Percentiles rank a stretch among this genome's conserved stretches.
Conservation (phyloP, 1,140 invertebrate genomes). For the Drosophila arizonae region DNA sequence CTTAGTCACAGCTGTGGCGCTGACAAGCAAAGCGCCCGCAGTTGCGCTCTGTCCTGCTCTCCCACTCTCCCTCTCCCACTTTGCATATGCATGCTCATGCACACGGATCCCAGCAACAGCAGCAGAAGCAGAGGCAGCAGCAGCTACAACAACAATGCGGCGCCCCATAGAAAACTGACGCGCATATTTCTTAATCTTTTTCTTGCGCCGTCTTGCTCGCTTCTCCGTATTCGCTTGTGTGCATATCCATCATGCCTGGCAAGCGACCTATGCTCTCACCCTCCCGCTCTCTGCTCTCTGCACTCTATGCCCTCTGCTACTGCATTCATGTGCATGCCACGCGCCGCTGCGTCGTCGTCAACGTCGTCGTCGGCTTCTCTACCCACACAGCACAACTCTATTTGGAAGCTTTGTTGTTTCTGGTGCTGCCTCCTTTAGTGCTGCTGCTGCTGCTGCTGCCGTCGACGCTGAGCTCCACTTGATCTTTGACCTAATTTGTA, state of each 20-base stretch:
- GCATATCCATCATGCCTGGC: conserved; percentile 74
- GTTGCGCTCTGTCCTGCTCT: conserved; percentile 8
- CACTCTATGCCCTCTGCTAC: conserved; percentile 32
- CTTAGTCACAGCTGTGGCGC: conserved; percentile 79
- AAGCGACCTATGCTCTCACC: conserved; percentile 63
- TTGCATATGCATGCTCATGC: conserved; percentile 69
- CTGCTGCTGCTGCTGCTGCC: conserved; percentile 25
- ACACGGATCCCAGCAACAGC: conserved; percentile 40
- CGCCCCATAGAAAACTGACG: conserved; percentile 53
- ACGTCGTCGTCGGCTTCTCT: conserved; percentile 40
- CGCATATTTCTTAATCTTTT: conserved; percentile 78
- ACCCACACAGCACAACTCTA: conserved; percentile 62
- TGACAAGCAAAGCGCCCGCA: conserved; percentile 55
- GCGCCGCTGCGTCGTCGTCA: conserved; percentile 66
- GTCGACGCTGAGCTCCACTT: conserved; percentile 72
- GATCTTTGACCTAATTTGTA: conserved; percentile 82
- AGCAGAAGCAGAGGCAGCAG: conserved; percentile 7
- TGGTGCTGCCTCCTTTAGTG: not conserved
- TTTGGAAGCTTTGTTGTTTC: conserved; percentile 59
- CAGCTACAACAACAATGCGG: conserved; percentile 46
- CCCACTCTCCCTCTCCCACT: conserved; percentile 9
- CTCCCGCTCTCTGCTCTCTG: conserved; percentile 10
- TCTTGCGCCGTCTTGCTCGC: conserved; percentile 46
- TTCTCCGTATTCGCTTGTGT: conserved; percentile 29
- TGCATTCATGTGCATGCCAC: conserved; percentile 65